Percentiles rank a stretch among this genome's conserved stretches.
These are phyloP conservation scores for Manacus vitellinus DNA, from an alignment of 2,113 vertebrate genomes.

Conservation along the genomic window DNA sequence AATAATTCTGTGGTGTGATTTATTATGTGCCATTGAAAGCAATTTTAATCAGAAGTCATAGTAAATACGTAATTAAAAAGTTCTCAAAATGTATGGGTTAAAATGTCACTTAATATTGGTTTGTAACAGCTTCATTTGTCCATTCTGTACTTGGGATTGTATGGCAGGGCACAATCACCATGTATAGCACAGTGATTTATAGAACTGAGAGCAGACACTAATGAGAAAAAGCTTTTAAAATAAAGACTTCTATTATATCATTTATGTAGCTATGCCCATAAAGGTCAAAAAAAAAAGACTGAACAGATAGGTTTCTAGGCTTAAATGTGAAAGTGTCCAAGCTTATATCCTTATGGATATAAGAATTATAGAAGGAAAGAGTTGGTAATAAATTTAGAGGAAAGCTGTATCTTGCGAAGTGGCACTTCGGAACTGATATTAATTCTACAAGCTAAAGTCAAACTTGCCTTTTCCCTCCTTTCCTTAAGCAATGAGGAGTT, in stretches of 20 bases:
- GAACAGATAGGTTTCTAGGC: not conserved
- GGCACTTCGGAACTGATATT: not conserved
- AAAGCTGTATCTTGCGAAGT: not conserved
- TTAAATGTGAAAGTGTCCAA: not conserved
- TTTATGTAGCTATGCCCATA: not conserved
- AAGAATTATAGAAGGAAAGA: not conserved
- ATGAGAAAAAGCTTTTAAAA: constrained; percentile 59
- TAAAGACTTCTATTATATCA: not conserved
- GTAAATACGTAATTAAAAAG: constrained; percentile 22
- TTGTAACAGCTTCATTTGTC: constrained; percentile 31
- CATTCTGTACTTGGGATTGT: not conserved
- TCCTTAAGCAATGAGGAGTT: not conserved
- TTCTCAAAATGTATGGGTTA: constrained; percentile 7
- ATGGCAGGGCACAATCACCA: not conserved
- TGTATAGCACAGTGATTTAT: not conserved
- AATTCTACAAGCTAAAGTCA: not conserved
- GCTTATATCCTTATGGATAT: not conserved
- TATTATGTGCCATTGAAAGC: not conserved
- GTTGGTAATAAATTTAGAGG: not conserved
- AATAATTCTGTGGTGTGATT: not conserved
- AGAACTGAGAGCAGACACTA: not conserved
- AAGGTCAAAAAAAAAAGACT: not conserved
- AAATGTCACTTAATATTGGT: not conserved
- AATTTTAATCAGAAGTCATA: constrained; percentile 11
- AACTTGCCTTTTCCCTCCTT: not conserved